phyloP scores from a whole-genome alignment of 2,113 vertebrate species.

The Sorex araneus region DNA sequence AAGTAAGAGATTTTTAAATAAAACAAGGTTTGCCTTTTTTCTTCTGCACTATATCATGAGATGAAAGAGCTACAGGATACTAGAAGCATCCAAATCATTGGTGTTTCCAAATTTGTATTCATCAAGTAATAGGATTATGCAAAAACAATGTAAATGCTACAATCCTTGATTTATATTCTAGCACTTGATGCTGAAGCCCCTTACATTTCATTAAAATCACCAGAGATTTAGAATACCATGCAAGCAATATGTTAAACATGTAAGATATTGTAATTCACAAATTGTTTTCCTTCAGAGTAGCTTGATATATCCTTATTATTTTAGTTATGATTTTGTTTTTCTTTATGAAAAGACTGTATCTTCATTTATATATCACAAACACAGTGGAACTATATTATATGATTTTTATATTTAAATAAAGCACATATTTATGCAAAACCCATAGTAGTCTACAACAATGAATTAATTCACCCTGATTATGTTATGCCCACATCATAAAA shows the following conservation, averaged over 20 bases:
- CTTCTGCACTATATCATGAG: not conserved
- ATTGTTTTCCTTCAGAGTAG: conserved; percentile 56
- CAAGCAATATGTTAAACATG: conserved; percentile 62
- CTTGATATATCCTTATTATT: conserved; percentile 61
- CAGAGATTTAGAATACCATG: conserved; percentile 59
- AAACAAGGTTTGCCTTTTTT: not conserved
- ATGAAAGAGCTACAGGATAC: not conserved
- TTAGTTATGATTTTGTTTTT: not conserved
- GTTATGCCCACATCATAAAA: not conserved
- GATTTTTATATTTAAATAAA: conserved; percentile 51
- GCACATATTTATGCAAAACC: not conserved
- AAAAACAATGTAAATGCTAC: conserved; percentile 62
- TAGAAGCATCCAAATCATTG: conserved; percentile 49
- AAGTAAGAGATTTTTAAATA: conserved; percentile 36
- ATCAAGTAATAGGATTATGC: conserved; percentile 60
- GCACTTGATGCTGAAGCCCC: not conserved
- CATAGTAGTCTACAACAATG: not conserved
- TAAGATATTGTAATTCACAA: conserved; percentile 58
- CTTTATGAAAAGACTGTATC: not conserved
- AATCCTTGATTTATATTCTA: conserved; percentile 59
- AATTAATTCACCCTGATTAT: conserved; percentile 5
- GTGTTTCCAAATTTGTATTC: conserved; percentile 70
- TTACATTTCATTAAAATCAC: conserved; percentile 71
- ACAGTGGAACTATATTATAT: not conserved
- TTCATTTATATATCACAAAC: conserved; percentile 19